Conservation (phyloP, 2,113 vertebrate species). For the Upupa epops region DNA sequence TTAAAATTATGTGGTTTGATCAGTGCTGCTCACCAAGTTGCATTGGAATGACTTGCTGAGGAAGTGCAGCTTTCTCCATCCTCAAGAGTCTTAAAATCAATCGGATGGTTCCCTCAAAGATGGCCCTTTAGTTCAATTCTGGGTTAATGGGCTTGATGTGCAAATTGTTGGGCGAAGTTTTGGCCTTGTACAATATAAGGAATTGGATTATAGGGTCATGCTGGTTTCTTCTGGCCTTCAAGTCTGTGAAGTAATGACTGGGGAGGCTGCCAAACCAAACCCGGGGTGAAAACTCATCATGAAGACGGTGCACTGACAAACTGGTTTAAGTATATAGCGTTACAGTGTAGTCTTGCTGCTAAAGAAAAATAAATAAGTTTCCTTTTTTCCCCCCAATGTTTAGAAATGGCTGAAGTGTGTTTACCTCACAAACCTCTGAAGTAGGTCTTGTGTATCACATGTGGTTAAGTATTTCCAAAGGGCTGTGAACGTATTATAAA, state of each 20-base stretch:
- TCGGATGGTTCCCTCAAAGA: neutral
- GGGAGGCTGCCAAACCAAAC: constrained; percentile 48
- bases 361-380: constrained; percentile 63
- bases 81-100: constrained; percentile 28
- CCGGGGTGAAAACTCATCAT: constrained; percentile 1
- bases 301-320: constrained; percentile 28
- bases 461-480: constrained; percentile 55
- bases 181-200: neutral
- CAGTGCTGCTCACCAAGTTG: neutral
- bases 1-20: neutral
- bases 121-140: neutral
- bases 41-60: constrained; percentile 22
- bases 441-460: constrained; percentile 55
- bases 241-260: neutral
- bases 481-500: neutral
- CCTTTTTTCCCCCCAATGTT: constrained; percentile 27
- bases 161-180: neutral
- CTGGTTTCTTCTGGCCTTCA: constrained; percentile 31
- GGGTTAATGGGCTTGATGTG: neutral
- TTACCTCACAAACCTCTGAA: constrained; percentile 67
- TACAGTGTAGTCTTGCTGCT: constrained; percentile 52
- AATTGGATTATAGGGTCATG: neutral
- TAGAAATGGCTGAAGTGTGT: constrained; percentile 67
- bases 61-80: constrained; percentile 1
- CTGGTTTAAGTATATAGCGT: constrained; percentile 40